Evolutionary conservation across 2,113 vertebrate genomes (phyloP).

Genomic region (Eurystomus gularis): DNA sequence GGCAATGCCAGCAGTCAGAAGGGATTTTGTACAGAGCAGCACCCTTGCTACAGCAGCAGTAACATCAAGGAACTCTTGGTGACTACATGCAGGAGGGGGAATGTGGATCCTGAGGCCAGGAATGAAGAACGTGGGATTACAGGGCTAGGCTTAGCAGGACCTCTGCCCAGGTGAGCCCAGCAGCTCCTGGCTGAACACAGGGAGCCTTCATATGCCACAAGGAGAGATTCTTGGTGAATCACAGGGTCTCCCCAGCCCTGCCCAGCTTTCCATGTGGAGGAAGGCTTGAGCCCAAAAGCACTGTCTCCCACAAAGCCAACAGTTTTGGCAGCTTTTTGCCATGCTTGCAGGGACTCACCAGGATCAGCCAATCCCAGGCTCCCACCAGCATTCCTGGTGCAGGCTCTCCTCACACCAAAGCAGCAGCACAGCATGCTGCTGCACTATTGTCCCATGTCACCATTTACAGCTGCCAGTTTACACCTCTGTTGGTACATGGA

Average conservation of each 20-base stretch:
- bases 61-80: not conserved
- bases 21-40: not conserved
- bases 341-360: not conserved
- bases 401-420: not conserved
- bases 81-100: not conserved
- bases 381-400: accelerated
- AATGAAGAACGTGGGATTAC: not conserved
- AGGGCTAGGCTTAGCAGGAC: not conserved
- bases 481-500: not conserved
- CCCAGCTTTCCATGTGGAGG: not conserved
- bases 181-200: not conserved
- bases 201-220: not conserved
- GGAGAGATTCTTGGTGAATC: not conserved
- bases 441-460: not conserved
- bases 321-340: not conserved
- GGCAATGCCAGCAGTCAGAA: not conserved
- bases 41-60: accelerated
- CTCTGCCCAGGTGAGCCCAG: accelerated
- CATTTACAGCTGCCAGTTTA: not conserved
- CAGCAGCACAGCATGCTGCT: accelerated
- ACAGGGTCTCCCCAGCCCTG: not conserved
- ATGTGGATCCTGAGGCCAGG: accelerated
- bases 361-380: accelerated
- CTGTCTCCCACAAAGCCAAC: not conserved
- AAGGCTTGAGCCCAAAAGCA: not conserved